phyloP scores from a whole-genome alignment of 1,140 invertebrate genomes.

The Pseudomyrmex pallidus region DNA sequence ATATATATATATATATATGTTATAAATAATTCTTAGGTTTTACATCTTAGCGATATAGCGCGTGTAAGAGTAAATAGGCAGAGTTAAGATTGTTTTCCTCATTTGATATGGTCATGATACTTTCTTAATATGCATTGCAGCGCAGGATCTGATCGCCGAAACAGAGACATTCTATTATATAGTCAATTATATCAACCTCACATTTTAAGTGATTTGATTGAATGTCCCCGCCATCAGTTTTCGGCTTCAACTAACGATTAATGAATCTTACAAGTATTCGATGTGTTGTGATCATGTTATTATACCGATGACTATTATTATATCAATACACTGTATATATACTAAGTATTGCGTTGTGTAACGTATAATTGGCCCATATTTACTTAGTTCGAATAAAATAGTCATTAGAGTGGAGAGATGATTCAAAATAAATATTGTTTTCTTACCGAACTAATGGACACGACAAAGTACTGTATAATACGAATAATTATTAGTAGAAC shows the following conservation, averaged over 20 bases:
- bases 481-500: conserved; percentile 66
- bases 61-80: conserved; percentile 59
- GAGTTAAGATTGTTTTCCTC: conserved; percentile 65
- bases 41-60: conserved; percentile 60
- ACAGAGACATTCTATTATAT: conserved; percentile 1
- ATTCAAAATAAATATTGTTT: conserved; percentile 75
- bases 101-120: conserved; percentile 76
- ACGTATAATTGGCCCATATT: conserved; percentile 64
- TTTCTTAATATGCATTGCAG: conserved; percentile 72
- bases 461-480: conserved; percentile 67
- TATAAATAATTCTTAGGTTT: conserved; percentile 71
- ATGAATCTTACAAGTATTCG: conserved; percentile 71
- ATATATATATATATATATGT: conserved; percentile 5
- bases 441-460: conserved; percentile 73
- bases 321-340: conserved; percentile 61
- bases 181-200: not conserved
- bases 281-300: conserved; percentile 66
- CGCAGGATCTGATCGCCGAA: not conserved
- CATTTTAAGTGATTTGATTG: not conserved
- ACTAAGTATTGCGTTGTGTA: conserved; percentile 73
- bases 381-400: conserved; percentile 61
- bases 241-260: conserved; percentile 49
- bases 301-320: no score
- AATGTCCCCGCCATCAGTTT: conserved; percentile 15
- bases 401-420: conserved; percentile 66